These are phyloP conservation scores for Eilema depressum DNA, from an alignment of 2,888 invertebrate genomes.

Conservation along the genomic window DNA sequence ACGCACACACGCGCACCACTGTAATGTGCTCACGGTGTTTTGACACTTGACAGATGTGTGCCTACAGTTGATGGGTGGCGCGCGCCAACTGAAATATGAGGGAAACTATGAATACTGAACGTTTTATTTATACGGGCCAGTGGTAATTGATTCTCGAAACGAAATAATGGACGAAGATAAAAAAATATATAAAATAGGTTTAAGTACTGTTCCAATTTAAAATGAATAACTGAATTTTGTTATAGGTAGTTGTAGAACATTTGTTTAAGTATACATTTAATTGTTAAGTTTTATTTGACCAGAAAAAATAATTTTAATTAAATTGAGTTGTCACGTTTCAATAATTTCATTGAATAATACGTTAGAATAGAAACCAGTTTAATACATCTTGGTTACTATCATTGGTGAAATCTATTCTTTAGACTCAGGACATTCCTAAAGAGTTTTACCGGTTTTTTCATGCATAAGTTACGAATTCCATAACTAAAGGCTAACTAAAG, in stretches of 20 bases:
- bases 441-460: too few species aligned
- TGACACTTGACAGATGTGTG: slow-evolving; percentile 56
- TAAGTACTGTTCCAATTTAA: not conserved
- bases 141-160: slow-evolving; percentile 43
- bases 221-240: not conserved
- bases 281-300: too few species aligned
- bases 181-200: not conserved
- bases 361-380: too few species aligned
- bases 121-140: slow-evolving; percentile 48
- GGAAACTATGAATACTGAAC: slow-evolving; percentile 50
- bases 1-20: slow-evolving; percentile 42
- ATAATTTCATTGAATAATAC: too few species aligned
- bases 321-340: too few species aligned
- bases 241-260: not conserved
- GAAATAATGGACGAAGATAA: slow-evolving; percentile 6
- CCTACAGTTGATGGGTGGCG: slow-evolving; percentile 47
- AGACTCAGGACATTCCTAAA: too few species aligned
- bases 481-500: too few species aligned
- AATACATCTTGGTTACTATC: too few species aligned
- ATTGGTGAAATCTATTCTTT: too few species aligned
- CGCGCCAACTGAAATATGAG: slow-evolving; percentile 46
- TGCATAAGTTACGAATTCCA: too few species aligned
- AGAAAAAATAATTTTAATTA: too few species aligned
- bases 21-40: slow-evolving; percentile 32
- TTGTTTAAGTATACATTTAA: too few species aligned